These are phyloP conservation scores for Diorhabda carinulata DNA, from an alignment of 1,140 invertebrate genomes.

Conservation along the genomic window DNA sequence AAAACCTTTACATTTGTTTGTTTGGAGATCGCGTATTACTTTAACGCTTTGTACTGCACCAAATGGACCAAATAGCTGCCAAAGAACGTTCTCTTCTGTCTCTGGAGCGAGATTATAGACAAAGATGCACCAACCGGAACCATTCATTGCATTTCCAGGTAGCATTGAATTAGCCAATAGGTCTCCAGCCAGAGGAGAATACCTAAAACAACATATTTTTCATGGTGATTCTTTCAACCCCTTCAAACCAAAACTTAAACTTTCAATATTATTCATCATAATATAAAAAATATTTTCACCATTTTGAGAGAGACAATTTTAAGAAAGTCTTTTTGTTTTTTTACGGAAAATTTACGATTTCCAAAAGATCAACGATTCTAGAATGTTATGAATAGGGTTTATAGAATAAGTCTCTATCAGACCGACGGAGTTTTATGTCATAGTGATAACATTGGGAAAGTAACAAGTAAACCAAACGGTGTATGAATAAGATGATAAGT, in stretches of 20 bases:
- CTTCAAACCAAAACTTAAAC: neutral
- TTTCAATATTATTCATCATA: too few species aligned
- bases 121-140: slow-evolving; percentile 96
- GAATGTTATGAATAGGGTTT: neutral
- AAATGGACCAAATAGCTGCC: slow-evolving; percentile 98
- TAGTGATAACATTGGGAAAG: too few species aligned
- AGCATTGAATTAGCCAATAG: slow-evolving; percentile 83
- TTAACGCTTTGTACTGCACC: slow-evolving; percentile 98
- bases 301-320: neutral
- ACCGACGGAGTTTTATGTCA: too few species aligned
- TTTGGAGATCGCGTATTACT: slow-evolving; percentile 94
- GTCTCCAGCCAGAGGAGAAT: slow-evolving; percentile 91
- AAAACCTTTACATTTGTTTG: slow-evolving; percentile 99
- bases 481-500: too few species aligned
- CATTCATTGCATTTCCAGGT: slow-evolving; percentile 75
- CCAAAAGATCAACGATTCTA: too few species aligned
- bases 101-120: slow-evolving; percentile 98
- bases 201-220: slow-evolving; percentile 57
- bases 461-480: too few species aligned
- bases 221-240: neutral
- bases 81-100: slow-evolving; percentile 96
- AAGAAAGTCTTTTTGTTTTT: neutral
- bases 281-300: neutral
- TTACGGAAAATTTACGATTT: too few species aligned
- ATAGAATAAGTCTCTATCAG: too few species aligned